phyloP scores from a whole-genome alignment of 2,888 invertebrate species.

The Chirona hameri region DNA sequence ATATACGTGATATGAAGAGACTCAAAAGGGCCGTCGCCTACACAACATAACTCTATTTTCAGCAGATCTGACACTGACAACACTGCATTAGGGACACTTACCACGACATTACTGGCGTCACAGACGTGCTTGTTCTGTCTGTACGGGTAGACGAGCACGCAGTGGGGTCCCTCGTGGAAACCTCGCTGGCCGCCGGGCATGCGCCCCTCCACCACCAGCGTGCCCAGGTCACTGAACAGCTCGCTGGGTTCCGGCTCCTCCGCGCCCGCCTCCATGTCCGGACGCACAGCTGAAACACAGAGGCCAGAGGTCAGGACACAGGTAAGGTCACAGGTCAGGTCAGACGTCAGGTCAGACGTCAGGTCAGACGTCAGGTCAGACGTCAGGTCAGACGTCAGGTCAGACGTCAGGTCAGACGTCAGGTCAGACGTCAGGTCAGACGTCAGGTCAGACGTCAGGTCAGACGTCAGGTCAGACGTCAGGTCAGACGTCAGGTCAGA shows the following conservation, averaged over 20 bases:
- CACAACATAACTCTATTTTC: too few species aligned
- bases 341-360: background rate
- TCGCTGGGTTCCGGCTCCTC: constrained; percentile 51
- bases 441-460: too few species aligned
- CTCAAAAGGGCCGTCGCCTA: too few species aligned
- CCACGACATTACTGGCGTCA: constrained; percentile 43
- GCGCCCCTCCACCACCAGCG: constrained; percentile 60
- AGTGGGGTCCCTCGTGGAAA: constrained; percentile 40
- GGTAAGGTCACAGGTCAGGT: background rate
- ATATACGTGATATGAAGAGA: too few species aligned
- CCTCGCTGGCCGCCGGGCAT: constrained; percentile 49
- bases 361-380: background rate
- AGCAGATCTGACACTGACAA: constrained; percentile 2
- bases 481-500: too few species aligned
- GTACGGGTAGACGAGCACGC: constrained; percentile 37
- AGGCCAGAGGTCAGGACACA: background rate
- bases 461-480: too few species aligned
- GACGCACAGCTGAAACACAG: background rate
- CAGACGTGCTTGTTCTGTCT: constrained; percentile 44
- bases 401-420: too few species aligned
- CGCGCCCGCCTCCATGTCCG: constrained; percentile 35
- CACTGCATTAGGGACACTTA: constrained; percentile 37
- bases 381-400: too few species aligned
- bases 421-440: too few species aligned
- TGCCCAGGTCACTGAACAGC: constrained; percentile 56